Evolutionary conservation across 2,888 invertebrate genomes (phyloP).

Genomic region (Spilarctia lutea): DNA sequence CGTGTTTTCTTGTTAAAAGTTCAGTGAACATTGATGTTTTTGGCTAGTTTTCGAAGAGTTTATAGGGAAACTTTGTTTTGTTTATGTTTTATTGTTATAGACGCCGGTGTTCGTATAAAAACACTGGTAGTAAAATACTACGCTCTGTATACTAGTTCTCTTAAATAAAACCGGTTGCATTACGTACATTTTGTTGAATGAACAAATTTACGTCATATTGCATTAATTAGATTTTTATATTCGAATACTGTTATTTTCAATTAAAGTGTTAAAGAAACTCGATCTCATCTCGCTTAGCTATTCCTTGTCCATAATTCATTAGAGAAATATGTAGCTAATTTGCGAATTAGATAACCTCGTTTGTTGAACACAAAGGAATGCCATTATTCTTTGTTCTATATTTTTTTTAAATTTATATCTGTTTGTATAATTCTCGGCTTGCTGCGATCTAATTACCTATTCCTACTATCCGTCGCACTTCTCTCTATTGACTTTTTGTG

Average conservation of each 20-base stretch:
- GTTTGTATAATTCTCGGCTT: too few relatives aligned
- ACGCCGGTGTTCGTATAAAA: background rate
- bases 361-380: background rate
- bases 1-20: background rate
- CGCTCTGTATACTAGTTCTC: background rate
- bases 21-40: background rate
- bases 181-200: constrained; percentile 1
- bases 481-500: too few relatives aligned
- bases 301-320: background rate
- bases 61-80: background rate
- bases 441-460: too few relatives aligned
- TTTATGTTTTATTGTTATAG: background rate
- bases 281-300: background rate
- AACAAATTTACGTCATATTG: background rate
- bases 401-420: background rate
- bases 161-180: constrained; percentile 5
- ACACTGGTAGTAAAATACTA: constrained; percentile 1
- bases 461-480: too few relatives aligned
- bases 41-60: background rate
- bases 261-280: background rate
- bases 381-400: background rate
- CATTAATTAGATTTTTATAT: constrained; percentile 4
- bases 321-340: background rate
- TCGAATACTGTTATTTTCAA: background rate
- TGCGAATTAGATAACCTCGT: background rate